Conservation (phyloP, 2,797 vertebrate genomes). For the Ispidina picta region DNA sequence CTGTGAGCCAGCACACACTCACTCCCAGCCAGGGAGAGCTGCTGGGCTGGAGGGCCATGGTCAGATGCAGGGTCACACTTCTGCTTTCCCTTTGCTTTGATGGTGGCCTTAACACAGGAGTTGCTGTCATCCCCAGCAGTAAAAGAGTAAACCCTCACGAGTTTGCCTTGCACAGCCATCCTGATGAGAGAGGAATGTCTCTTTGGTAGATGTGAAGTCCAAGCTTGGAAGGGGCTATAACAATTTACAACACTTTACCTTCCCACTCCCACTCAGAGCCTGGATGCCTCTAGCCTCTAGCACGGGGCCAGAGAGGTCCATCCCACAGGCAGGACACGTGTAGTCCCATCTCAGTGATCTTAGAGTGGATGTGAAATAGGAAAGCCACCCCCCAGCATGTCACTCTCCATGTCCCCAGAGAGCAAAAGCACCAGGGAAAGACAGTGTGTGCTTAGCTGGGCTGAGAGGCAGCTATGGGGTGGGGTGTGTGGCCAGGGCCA, state of each 20-base stretch:
- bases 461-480: not conserved
- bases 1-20: rapidly evolving
- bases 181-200: not conserved
- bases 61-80: not conserved
- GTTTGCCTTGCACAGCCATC: not conserved
- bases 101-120: not conserved
- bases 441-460: not conserved
- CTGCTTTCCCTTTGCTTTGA: not conserved
- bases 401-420: not conserved
- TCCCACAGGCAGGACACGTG: rapidly evolving
- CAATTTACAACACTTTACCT: not conserved
- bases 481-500: not conserved
- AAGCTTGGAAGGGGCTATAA: not conserved
- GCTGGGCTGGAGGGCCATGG: no score
- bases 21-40: not conserved
- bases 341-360: not conserved
- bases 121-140: rapidly evolving
- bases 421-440: not conserved
- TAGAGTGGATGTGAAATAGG: not conserved
- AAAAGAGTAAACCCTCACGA: not conserved
- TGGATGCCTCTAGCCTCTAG: not conserved
- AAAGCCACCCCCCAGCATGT: not conserved
- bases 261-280: not conserved
- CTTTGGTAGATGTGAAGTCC: not conserved
- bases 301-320: rapidly evolving